These are phyloP conservation scores for Ptychobarbus kaznakovi DNA, from an alignment of 2,797 vertebrate genomes.

Conservation along the genomic window DNA sequence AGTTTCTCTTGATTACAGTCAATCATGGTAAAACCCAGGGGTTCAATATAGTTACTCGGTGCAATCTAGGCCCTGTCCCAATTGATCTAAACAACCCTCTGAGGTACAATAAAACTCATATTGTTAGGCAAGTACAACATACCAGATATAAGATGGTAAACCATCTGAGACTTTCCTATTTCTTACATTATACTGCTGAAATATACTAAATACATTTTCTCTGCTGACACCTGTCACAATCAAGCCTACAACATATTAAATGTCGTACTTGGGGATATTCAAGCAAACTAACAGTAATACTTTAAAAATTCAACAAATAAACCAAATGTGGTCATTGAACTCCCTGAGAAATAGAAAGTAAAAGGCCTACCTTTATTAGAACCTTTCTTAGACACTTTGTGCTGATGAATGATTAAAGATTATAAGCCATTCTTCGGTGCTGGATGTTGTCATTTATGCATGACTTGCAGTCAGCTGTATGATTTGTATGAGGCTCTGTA, in stretches of 20 bases:
- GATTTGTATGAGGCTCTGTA: constrained; percentile 3
- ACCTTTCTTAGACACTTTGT: background rate
- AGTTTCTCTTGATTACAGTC: constrained; percentile 10
- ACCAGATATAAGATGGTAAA: background rate
- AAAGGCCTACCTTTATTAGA: background rate
- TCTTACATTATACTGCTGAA: constrained; percentile 19
- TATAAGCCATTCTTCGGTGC: background rate
- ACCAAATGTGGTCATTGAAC: background rate
- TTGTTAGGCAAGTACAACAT: background rate
- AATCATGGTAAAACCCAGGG: constrained; percentile 24
- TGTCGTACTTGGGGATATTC: background rate
- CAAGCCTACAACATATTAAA: background rate
- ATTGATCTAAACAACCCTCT: constrained; percentile 18
- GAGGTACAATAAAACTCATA: constrained; percentile 20
- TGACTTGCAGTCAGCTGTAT: background rate
- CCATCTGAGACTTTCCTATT: background rate
- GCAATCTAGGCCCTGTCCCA: background rate
- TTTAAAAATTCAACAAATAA: background rate
- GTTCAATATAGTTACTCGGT: constrained; percentile 21
- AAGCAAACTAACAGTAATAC: background rate
- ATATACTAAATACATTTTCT: constrained; percentile 22
- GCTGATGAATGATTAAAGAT: background rate
- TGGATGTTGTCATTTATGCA: background rate
- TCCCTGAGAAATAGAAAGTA: background rate
- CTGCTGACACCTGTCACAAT: constrained; percentile 9